Percentiles rank a stretch among this genome's conserved stretches.
Conservation (phyloP, 2,888 invertebrate species). For the Caenorhabditis drosophilae region DNA sequence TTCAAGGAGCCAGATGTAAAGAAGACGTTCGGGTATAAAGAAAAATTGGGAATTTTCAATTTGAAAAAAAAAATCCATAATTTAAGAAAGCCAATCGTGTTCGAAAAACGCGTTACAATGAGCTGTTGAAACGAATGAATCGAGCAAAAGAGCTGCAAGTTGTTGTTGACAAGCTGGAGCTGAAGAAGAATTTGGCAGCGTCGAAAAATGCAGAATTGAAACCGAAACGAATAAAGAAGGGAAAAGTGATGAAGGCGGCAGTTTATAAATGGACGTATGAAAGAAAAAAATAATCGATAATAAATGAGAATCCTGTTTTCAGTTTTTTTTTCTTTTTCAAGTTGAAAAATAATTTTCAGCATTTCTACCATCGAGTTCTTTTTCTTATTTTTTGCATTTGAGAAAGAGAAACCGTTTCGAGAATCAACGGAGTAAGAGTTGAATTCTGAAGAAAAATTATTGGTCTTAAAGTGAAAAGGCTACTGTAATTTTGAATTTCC, state of each 20-base stretch:
- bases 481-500: no score
- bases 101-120: slow-evolving; percentile 59
- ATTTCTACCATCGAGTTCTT: slow-evolving; percentile 5
- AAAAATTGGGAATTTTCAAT: neutral
- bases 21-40: slow-evolving; percentile 25
- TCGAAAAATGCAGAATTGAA: slow-evolving; percentile 45
- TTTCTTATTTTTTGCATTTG: slow-evolving; percentile 4
- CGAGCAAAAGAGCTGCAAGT: slow-evolving; percentile 61
- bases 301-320: neutral
- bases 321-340: neutral
- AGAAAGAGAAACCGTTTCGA: slow-evolving; percentile 11
- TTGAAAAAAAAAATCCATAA: neutral
- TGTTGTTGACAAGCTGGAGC: slow-evolving; percentile 60
- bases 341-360: neutral
- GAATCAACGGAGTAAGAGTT: slow-evolving; percentile 17
- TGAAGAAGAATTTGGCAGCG: slow-evolving; percentile 57
- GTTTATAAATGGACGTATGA: slow-evolving; percentile 67
- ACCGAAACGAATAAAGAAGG: slow-evolving; percentile 58
- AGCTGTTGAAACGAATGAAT: slow-evolving; percentile 62
- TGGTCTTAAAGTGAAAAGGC: neutral
- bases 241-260: slow-evolving; percentile 57
- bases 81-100: slow-evolving; percentile 55
- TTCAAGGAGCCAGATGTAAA: slow-evolving; percentile 44
- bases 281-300: slow-evolving; percentile 56
- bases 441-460: neutral